Evolutionary conservation across 2,888 invertebrate genomes (phyloP).

Genomic region (Amaurobius ferox): DNA sequence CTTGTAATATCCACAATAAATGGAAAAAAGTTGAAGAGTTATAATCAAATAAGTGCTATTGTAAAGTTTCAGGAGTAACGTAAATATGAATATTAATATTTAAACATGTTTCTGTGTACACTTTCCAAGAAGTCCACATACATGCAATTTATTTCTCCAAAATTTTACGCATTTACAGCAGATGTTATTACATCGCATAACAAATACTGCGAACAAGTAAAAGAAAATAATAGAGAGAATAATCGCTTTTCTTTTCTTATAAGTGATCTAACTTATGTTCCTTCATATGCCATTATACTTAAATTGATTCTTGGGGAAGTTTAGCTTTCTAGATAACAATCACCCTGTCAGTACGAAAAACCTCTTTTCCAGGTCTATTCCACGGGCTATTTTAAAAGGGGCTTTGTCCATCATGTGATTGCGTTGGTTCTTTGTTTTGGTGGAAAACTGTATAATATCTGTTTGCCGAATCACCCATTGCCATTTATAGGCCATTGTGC

Average conservation of each 20-base stretch:
- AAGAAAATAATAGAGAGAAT: too few relatives aligned
- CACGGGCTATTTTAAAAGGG: background rate
- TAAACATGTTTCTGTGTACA: too few relatives aligned
- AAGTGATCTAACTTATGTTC: conserved; percentile 7
- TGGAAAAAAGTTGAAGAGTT: too few relatives aligned
- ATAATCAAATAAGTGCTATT: too few relatives aligned
- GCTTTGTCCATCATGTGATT: conserved; percentile 12
- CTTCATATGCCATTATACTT: background rate
- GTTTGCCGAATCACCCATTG: background rate
- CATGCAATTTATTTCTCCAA: too few relatives aligned
- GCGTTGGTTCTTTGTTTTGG: background rate
- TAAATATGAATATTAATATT: too few relatives aligned
- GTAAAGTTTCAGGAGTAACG: too few relatives aligned
- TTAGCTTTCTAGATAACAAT: conserved; percentile 5
- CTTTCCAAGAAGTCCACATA: too few relatives aligned
- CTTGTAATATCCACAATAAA: too few relatives aligned
- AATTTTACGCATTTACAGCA: too few relatives aligned
- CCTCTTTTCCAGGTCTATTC: conserved; percentile 6
- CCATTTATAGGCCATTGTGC: background rate
- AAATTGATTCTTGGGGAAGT: conserved; percentile 15
- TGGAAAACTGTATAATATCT: conserved; percentile 4
- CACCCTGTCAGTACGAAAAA: conserved; percentile 8
- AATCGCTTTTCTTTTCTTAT: too few relatives aligned
- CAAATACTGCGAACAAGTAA: too few relatives aligned
- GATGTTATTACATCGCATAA: background rate